phyloP scores from a whole-genome alignment of 35 echinoderm and acorn worm genomes.

The Stichopus chloronotus region DNA sequence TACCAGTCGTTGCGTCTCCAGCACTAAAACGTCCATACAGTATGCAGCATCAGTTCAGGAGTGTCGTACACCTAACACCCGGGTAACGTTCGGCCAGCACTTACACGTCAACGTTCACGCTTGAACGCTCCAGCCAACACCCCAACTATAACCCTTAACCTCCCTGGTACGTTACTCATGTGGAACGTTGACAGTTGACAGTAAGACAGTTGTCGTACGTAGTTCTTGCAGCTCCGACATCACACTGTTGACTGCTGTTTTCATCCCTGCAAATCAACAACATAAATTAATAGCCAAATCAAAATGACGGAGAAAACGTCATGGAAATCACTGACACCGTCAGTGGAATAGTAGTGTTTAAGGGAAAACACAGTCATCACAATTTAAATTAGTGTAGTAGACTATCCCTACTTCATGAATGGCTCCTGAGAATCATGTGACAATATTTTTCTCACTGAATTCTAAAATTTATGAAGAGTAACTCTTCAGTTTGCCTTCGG shows the following conservation, averaged over 20 bases:
- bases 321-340: background rate
- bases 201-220: slow-evolving; percentile 33
- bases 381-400: background rate
- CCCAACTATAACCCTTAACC: too few species aligned
- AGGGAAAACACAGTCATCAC: too few species aligned
- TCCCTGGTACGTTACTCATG: too few species aligned
- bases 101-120: too few species aligned
- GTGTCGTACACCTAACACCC: too few species aligned
- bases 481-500: background rate
- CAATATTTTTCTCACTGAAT: background rate
- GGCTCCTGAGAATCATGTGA: too few species aligned
- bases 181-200: too few species aligned
- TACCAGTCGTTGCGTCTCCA: too few species aligned
- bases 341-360: slow-evolving; percentile 1
- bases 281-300: background rate
- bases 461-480: slow-evolving; percentile 4
- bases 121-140: too few species aligned
- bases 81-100: too few species aligned
- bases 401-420: background rate
- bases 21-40: too few species aligned
- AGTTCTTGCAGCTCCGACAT: slow-evolving; percentile 38
- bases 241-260: slow-evolving; percentile 26
- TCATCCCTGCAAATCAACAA: slow-evolving; percentile 40
- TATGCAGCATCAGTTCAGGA: too few species aligned
- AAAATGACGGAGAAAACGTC: background rate